Evolutionary conservation across 2,888 invertebrate genomes (phyloP).

Genomic region (Parelbella ahira): DNA sequence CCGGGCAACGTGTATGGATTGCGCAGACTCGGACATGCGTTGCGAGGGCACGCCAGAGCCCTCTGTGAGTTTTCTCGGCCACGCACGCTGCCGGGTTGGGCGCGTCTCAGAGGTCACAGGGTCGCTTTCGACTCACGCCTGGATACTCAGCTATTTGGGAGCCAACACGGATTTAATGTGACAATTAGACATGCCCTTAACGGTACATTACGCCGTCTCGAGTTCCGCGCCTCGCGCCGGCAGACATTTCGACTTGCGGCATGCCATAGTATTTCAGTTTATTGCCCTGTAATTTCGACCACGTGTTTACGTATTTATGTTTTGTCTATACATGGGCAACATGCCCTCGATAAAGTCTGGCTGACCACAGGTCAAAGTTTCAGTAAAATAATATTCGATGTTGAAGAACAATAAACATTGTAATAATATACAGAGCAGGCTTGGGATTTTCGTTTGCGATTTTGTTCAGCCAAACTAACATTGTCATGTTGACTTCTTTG

Average conservation of each 20-base stretch:
- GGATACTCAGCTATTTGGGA: constrained; percentile 17
- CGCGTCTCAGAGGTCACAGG: constrained; percentile 72
- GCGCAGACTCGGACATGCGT: constrained; percentile 71
- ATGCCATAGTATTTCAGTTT: not conserved
- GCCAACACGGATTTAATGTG: constrained; percentile 18
- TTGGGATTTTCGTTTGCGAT: no score
- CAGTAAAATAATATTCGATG: no score
- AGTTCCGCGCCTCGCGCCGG: not conserved
- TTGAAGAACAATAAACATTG: not conserved
- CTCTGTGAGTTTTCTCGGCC: constrained; percentile 53
- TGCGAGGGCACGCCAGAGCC: constrained; percentile 50
- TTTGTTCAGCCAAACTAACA: no score
- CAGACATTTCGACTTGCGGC: not conserved
- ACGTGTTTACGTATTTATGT: constrained; percentile 3
- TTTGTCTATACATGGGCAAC: not conserved
- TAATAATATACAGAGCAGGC: no score
- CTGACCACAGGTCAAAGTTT: not conserved
- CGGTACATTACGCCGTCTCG: constrained; percentile 18
- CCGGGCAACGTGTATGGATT: constrained; percentile 53
- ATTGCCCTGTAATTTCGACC: constrained; percentile 1
- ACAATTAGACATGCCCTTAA: constrained; percentile 15
- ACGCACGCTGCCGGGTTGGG: constrained; percentile 57
- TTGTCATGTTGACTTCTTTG: no score
- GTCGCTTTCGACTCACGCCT: constrained; percentile 36
- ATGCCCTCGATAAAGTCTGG: not conserved